phyloP scores from a whole-genome alignment of 92 coral and sea anemone species.

The Zoanthus sansibaricus region DNA sequence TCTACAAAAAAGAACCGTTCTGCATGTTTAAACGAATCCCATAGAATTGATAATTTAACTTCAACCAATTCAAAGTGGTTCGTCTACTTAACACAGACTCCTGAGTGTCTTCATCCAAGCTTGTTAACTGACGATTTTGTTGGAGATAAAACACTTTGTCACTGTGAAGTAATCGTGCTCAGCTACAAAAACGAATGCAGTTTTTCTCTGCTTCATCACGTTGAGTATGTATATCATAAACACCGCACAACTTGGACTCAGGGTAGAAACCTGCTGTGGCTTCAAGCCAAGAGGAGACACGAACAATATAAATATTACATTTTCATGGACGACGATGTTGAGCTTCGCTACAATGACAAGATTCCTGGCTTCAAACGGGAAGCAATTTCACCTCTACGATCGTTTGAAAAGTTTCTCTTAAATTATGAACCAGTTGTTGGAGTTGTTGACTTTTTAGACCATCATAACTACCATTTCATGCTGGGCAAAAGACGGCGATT shows the following conservation, averaged over 20 bases:
- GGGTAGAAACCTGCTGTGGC: slow-evolving; percentile 9
- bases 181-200: slow-evolving; percentile 1
- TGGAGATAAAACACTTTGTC: too few species aligned
- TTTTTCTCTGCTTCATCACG: background rate
- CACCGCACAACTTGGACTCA: slow-evolving; percentile 19
- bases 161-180: too few species aligned
- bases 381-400: background rate
- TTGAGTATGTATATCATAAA: background rate
- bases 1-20: too few species aligned
- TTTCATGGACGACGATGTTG: slow-evolving; percentile 18
- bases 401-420: background rate
- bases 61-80: too few species aligned
- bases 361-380: slow-evolving; percentile 8
- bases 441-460: slow-evolving; percentile 7
- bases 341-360: slow-evolving; percentile 15
- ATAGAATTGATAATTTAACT: too few species aligned
- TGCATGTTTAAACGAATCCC: too few species aligned
- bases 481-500: slow-evolving; percentile 8
- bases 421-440: slow-evolving; percentile 54
- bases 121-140: background rate
- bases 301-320: too few species aligned
- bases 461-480: slow-evolving; percentile 22
- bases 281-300: too few species aligned
- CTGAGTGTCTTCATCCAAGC: too few species aligned
- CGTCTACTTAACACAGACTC: too few species aligned